Percentiles rank a stretch among this genome's conserved stretches.
Conservation (phyloP, 2,888 invertebrate genomes). For the Caenorhabditis panamensis region DNA sequence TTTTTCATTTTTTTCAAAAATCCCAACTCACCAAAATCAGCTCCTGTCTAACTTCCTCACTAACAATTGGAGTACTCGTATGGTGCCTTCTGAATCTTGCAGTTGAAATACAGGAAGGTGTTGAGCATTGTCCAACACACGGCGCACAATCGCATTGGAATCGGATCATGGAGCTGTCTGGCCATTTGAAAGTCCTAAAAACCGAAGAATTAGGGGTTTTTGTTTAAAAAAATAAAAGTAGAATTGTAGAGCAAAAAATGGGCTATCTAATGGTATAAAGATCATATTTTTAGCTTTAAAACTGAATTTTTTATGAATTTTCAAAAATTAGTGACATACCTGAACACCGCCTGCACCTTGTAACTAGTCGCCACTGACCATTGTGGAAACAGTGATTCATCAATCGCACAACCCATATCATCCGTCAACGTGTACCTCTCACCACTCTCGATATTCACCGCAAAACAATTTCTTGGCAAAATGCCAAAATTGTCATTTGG, state of each 20-base stretch:
- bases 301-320: background rate
- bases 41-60: constrained; percentile 43
- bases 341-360: constrained; percentile 69
- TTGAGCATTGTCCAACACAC: constrained; percentile 75
- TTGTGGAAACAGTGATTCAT: constrained; percentile 80
- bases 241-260: no score
- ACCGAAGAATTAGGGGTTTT: background rate
- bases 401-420: constrained; percentile 80
- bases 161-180: constrained; percentile 79
- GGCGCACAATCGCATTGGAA: constrained; percentile 81
- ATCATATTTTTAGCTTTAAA: background rate
- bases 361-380: constrained; percentile 69
- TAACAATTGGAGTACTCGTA: constrained; percentile 20
- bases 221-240: background rate
- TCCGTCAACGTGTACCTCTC: constrained; percentile 80
- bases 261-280: no score
- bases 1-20: no score
- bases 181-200: constrained; percentile 81
- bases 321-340: constrained; percentile 25
- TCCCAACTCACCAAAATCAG: constrained; percentile 53
- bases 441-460: constrained; percentile 80
- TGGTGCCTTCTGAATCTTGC: constrained; percentile 61
- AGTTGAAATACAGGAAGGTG: constrained; percentile 36
- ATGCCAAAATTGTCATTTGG: constrained; percentile 75
- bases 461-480: constrained; percentile 79